Base-by-base conservation (phyloP, 2,113 vertebrate species). In the Pelodiscus sinensis region DNA sequence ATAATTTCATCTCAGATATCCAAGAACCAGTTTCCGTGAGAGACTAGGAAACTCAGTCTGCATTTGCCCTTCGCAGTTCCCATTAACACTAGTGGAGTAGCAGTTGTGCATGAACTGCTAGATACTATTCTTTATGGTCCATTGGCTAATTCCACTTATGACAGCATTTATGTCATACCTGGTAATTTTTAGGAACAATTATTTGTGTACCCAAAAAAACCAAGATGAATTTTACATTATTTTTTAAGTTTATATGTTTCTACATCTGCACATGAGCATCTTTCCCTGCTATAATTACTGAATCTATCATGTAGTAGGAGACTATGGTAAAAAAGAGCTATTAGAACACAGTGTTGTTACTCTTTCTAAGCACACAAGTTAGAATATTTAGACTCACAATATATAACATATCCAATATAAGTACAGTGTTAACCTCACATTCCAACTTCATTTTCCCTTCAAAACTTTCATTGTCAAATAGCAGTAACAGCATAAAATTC, bases 401-500 rank as follows among this genome's bases (percentile, higher is more conserved):
- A 2, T 5, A 35, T 9, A 44, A 7, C 1, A 4, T 31, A 12
- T 22, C 38, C 27, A 57, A 81, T 51, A 88, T 24, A 55, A 82
- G 79, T 62, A 1, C 3, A 0, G 44, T 2, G 2, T 3, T 1
- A 44, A 78, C 12, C 55, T 15, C 65, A 52, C 38, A 14, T 1
- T n/a, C 57, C n/a, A 24, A 54, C 88, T 85, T 79, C 71, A 35
- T 77, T 92, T 81, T 65, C 50, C 21, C 1, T 29, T 91, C 80
- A 81, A 90, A 73, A 82, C 10, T 85, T 86, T 71, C n/a, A 71
- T 19, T 79, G 19, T 84, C 10, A 31, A 3, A 68, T 79, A 58
- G 78, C 94, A 75, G 93, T 79, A 88, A 80, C 51, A 83, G 38
- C 73, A 80, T 82, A 52, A 80, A 85, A 65, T 85, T 71, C 65